A percentile compares a stretch with the other conserved stretches of the same genome.
Conservation (phyloP, 2,888 invertebrate genomes). For the Ernsta delagoae region DNA sequence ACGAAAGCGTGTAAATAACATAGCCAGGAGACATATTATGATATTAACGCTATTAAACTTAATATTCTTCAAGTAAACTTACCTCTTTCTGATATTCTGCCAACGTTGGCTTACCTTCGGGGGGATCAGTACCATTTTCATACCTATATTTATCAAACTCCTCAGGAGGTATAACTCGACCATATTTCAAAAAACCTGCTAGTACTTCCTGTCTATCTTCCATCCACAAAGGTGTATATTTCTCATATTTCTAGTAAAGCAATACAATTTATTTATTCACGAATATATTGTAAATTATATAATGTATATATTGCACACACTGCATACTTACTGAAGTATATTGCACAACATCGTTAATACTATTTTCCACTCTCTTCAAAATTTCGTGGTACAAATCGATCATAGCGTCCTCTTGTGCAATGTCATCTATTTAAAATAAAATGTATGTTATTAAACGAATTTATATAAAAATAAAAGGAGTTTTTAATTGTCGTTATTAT, state of each 20-base stretch:
- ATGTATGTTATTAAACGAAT: neutral
- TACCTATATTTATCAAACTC: conserved; percentile 86
- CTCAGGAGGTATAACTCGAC: conserved; percentile 88
- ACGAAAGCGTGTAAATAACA: too few species aligned
- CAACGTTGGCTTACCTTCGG: conserved; percentile 84
- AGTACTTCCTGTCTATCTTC: conserved; percentile 91
- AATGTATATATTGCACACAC: neutral
- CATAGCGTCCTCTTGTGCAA: conserved; percentile 84
- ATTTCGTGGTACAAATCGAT: conserved; percentile 85
- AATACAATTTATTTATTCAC: neutral
- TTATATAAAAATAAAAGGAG: neutral
- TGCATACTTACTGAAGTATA: conserved; percentile 63
- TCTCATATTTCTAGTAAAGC: conserved; percentile 81
- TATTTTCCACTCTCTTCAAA: conserved; percentile 73
- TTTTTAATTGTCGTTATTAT: neutral
- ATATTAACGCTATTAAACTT: too few species aligned
- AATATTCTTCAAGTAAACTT: conserved; percentile 13
- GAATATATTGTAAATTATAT: too few species aligned
- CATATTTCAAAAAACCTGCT: conserved; percentile 90
- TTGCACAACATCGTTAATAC: conserved; percentile 66
- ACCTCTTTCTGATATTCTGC: conserved; percentile 91
- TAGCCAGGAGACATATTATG: too few species aligned
- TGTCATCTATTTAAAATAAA: conserved; percentile 79
- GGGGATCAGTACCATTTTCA: conserved; percentile 77
- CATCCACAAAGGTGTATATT: conserved; percentile 92